Percentiles rank a stretch among this genome's conserved stretches.
These are phyloP conservation scores for Spicauda simplicius DNA, from an alignment of 2,888 invertebrate genomes.

Conservation along the genomic window DNA sequence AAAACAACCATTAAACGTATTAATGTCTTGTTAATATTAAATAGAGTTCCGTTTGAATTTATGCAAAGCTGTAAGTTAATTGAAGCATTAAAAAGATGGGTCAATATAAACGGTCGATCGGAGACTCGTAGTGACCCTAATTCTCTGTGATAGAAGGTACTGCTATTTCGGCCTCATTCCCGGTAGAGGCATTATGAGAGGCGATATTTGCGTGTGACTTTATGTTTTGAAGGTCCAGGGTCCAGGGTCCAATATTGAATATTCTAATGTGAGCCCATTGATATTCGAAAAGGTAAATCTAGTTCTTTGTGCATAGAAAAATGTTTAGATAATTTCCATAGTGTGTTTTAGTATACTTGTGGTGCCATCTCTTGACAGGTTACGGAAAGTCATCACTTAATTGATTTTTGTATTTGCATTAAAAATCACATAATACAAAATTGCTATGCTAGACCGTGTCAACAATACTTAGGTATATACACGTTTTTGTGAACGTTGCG, in stretches of 20 bases:
- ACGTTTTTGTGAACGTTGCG: too few relatives aligned
- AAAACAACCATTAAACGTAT: not conserved
- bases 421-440: too few relatives aligned
- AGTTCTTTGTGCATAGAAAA: too few relatives aligned
- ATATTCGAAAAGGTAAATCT: not conserved
- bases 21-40: constrained; percentile 6
- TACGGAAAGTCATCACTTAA: too few relatives aligned
- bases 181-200: constrained; percentile 1
- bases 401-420: too few relatives aligned
- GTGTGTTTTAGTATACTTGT: too few relatives aligned
- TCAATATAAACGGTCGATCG: constrained; percentile 23
- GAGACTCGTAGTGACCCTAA: constrained; percentile 9
- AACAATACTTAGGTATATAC: too few relatives aligned
- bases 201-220: not conserved
- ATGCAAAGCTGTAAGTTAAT: constrained; percentile 16
- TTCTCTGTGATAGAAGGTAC: constrained; percentile 2
- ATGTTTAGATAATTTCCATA: too few relatives aligned
- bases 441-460: too few relatives aligned
- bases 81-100: constrained; percentile 18
- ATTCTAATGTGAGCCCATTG: not conserved
- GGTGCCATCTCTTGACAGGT: too few relatives aligned
- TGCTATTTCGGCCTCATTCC: constrained; percentile 5
- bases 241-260: not conserved
- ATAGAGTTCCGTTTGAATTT: constrained; percentile 11
- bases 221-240: not conserved